These are phyloP conservation scores for Habroteleia sp. DNA, from an alignment of 2,888 invertebrate species.

Conservation along the genomic window DNA sequence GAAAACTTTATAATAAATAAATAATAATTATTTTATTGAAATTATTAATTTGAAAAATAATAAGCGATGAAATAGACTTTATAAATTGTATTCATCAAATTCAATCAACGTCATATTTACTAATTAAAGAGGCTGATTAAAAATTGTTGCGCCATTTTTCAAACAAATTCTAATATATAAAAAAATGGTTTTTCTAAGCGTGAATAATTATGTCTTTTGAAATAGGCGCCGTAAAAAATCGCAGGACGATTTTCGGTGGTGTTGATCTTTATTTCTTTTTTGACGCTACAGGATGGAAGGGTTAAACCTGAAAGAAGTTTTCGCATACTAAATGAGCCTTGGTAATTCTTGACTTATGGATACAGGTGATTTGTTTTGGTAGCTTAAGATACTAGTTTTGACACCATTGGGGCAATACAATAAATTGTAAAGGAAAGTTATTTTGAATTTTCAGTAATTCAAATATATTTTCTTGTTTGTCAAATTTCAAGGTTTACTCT, in stretches of 20 bases:
- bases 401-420: conserved; percentile 7
- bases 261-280: conserved; percentile 10
- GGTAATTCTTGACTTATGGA: conserved; percentile 24
- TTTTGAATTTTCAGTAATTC: too few relatives aligned
- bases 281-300: conserved; percentile 14
- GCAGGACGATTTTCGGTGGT: conserved; percentile 31
- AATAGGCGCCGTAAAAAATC: conserved; percentile 17
- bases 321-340: conserved; percentile 9
- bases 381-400: conserved; percentile 25
- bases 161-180: conserved; percentile 1
- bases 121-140: conserved; percentile 22
- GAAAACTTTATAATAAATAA: too few relatives aligned
- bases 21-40: too few relatives aligned
- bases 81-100: too few relatives aligned
- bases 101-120: conserved; percentile 5
- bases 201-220: conserved; percentile 21
- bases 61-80: too few relatives aligned
- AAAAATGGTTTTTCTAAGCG: conserved; percentile 24
- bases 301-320: conserved; percentile 5
- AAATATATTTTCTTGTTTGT: too few relatives aligned
- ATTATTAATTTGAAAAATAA: too few relatives aligned
- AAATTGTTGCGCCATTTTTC: conserved; percentile 30
- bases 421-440: conserved; percentile 3
- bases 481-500: too few relatives aligned
- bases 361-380: conserved; percentile 32